Conservation (phyloP, 37 sponge, comb jelly and placozoan species). For the Chondrosia reniformis region DNA sequence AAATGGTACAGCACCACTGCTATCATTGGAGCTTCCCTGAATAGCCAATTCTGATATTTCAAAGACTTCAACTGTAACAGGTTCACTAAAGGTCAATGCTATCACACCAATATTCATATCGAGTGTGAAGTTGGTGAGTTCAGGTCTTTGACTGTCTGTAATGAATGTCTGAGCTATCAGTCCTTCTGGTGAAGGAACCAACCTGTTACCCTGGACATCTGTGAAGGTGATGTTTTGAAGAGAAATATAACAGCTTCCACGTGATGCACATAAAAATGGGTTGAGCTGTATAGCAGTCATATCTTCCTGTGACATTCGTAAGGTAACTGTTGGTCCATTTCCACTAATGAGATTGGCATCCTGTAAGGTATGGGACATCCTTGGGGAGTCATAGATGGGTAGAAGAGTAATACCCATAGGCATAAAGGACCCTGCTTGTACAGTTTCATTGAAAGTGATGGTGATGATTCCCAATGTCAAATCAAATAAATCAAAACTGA, state of each 20-base stretch:
- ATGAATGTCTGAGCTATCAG: constrained; percentile 49
- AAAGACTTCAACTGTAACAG: constrained; percentile 52
- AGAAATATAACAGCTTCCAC: constrained; percentile 75
- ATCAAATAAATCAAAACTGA: constrained; percentile 63
- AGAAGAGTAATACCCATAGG: constrained; percentile 59
- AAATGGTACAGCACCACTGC: constrained; percentile 34
- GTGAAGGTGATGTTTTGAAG: constrained; percentile 40
- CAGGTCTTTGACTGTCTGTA: constrained; percentile 56
- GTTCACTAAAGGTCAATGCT: constrained; percentile 73
- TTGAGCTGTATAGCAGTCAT: constrained; percentile 55
- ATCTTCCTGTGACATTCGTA: constrained; percentile 59
- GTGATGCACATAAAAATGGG: constrained; percentile 64
- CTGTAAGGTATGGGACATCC: constrained; percentile 30
- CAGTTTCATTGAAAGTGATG: constrained; percentile 71
- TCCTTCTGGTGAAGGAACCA: constrained; percentile 29
- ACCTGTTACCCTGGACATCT: constrained; percentile 62
- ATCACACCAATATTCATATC: constrained; percentile 48
- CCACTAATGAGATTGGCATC: constrained; percentile 28
- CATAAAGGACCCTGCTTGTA: constrained; percentile 47
- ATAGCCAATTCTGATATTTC: constrained; percentile 51
- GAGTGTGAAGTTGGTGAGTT: constrained; percentile 61
- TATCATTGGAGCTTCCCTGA: background rate
- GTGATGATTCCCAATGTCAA: constrained; percentile 42
- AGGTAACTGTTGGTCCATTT: constrained; percentile 28
- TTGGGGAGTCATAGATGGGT: constrained; percentile 53